These are phyloP conservation scores for Temnothorax longispinosus DNA, from an alignment of 1,140 invertebrate species.

Conservation along the genomic window DNA sequence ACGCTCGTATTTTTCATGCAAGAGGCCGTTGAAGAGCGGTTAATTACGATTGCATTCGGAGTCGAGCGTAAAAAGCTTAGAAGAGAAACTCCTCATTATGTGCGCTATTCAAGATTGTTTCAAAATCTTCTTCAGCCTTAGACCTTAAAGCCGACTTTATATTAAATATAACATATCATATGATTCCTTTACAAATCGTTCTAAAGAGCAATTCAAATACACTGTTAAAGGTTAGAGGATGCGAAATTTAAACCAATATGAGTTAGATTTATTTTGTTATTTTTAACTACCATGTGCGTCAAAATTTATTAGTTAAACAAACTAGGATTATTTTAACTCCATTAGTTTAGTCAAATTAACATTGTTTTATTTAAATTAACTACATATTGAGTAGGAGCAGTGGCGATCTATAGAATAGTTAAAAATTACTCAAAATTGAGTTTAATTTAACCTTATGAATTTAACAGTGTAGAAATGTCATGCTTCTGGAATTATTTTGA, in stretches of 20 bases:
- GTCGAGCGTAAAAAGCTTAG: conserved; percentile 64
- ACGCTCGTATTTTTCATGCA: conserved; percentile 73
- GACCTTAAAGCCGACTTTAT: neutral
- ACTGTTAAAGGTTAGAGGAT: too few species aligned
- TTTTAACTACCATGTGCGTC: too few species aligned
- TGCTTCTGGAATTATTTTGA: neutral
- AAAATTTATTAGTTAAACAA: too few species aligned
- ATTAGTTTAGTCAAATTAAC: too few species aligned
- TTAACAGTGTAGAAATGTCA: neutral
- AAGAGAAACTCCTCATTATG: conserved; percentile 61
- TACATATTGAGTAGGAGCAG: too few species aligned
- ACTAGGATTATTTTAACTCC: too few species aligned
- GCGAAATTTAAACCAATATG: too few species aligned
- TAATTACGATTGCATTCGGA: conserved; percentile 77
- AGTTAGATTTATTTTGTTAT: too few species aligned
- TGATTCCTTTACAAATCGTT: neutral
- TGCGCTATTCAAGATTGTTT: conserved; percentile 1
- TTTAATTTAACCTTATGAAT: too few species aligned
- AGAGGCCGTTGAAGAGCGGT: conserved; percentile 71
- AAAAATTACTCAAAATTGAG: too few species aligned
- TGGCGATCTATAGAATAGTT: too few species aligned
- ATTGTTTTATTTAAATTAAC: too few species aligned
- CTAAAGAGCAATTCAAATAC: neutral
- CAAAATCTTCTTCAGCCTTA: neutral
- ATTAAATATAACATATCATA: neutral